phyloP scores from a whole-genome alignment of 2,888 invertebrate genomes.

The Hedya salicella region DNA sequence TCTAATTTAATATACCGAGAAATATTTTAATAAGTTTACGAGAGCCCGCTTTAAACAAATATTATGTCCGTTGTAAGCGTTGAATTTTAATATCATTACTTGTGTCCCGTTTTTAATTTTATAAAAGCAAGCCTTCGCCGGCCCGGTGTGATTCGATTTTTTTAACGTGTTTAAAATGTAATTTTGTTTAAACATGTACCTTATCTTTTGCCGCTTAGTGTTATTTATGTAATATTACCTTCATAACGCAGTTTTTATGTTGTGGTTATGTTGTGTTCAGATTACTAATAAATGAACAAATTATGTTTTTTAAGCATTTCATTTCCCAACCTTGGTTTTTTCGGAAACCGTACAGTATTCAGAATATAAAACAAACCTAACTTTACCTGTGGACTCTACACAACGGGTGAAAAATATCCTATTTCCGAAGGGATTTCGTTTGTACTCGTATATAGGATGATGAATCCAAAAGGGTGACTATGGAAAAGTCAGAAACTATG shows the following conservation, averaged over 20 bases:
- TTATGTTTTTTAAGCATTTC: too few species aligned
- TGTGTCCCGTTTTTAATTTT: slow-evolving; percentile 79
- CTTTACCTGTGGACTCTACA: too few species aligned
- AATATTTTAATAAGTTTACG: slow-evolving; percentile 85
- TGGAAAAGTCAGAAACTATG: too few species aligned
- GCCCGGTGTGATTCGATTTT: slow-evolving; percentile 38
- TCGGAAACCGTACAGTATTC: too few species aligned
- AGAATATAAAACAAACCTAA: too few species aligned
- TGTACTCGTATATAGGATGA: too few species aligned
- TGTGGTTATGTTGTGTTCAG: too few species aligned
- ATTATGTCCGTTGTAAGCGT: slow-evolving; percentile 77
- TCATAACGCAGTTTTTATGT: not conserved
- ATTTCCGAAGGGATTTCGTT: too few species aligned
- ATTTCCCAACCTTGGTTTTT: too few species aligned
- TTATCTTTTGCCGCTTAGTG: slow-evolving; percentile 25
- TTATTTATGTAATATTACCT: not conserved
- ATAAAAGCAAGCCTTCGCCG: slow-evolving; percentile 71
- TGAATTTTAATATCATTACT: slow-evolving; percentile 84
- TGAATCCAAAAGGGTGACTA: too few species aligned
- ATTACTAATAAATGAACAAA: too few species aligned
- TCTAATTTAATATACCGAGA: slow-evolving; percentile 82
- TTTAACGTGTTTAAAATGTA: slow-evolving; percentile 37
- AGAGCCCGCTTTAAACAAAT: slow-evolving; percentile 78
- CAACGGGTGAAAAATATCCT: too few species aligned
- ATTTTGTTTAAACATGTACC: slow-evolving; percentile 34